Conservation (phyloP, 30 jellyfish, hydroid and myxozoan species). For the Catostylus mosaicus region DNA sequence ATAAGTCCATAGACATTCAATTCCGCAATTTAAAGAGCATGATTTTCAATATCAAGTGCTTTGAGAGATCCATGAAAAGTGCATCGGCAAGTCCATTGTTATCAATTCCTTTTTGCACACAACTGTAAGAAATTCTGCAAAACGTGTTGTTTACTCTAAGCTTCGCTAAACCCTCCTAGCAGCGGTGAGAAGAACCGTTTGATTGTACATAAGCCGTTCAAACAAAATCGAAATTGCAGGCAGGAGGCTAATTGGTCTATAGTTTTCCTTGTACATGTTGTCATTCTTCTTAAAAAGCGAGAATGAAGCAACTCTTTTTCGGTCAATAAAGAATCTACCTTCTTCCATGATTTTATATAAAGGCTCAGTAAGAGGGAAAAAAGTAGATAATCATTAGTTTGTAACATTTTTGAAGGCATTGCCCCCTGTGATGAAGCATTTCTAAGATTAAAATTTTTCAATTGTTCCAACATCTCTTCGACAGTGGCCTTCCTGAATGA, state of each 20-base stretch:
- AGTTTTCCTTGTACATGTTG: constrained; percentile 10
- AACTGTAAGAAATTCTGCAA: neutral
- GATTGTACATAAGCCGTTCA: constrained; percentile 21
- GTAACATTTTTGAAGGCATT: neutral
- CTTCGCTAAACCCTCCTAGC: neutral
- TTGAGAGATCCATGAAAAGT: neutral
- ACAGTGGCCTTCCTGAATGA: neutral
- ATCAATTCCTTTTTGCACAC: neutral
- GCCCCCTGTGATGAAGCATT: neutral
- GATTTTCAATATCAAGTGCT: too few species aligned
- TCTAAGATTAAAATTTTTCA: neutral
- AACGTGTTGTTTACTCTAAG: neutral
- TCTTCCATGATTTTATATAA: neutral
- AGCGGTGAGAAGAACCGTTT: neutral
- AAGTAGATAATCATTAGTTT: neutral
- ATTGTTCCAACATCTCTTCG: constrained; percentile 1
- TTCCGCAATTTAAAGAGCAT: neutral
- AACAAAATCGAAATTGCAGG: constrained; percentile 20
- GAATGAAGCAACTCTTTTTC: constrained; percentile 1
- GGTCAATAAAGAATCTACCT: constrained; percentile 2
- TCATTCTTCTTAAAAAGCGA: constrained; percentile 1
- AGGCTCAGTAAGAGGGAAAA: neutral
- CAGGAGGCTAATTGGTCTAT: constrained; percentile 35
- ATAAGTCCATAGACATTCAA: neutral
- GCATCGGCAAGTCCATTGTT: neutral